Evolutionary conservation across 92 coral and sea anemone genomes (phyloP).

Genomic region (Palythoa caribaeorum): DNA sequence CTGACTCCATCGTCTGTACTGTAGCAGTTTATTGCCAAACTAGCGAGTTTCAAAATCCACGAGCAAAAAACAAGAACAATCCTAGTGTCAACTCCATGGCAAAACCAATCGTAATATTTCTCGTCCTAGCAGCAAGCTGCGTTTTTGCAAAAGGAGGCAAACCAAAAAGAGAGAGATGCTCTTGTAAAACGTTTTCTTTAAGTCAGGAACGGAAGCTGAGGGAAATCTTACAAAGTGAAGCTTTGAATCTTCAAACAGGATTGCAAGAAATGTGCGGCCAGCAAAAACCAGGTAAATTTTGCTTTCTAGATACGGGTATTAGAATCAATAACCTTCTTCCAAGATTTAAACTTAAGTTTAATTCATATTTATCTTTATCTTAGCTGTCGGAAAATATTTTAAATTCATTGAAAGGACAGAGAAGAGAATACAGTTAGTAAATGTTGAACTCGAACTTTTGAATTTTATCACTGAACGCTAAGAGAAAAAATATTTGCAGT

Average conservation of each 20-base stretch:
- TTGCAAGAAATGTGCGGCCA: slow-evolving; percentile 7
- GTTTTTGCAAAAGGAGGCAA: background rate
- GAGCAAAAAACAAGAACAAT: background rate
- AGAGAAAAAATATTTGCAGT: too few species aligned
- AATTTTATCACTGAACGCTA: too few species aligned
- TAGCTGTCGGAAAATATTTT: background rate
- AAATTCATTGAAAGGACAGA: too few species aligned
- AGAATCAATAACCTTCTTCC: too few species aligned
- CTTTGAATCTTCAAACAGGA: background rate
- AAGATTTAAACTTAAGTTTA: background rate
- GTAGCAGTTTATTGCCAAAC: background rate
- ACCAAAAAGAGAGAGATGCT: background rate
- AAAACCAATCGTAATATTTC: background rate
- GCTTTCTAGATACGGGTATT: too few species aligned
- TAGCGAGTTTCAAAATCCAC: background rate
- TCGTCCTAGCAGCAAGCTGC: background rate
- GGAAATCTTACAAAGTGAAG: background rate
- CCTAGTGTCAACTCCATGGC: background rate
- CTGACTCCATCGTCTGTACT: background rate
- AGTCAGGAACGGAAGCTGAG: background rate
- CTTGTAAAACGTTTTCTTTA: slow-evolving; percentile 1
- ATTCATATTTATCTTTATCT: background rate
- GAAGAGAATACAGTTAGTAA: too few species aligned
- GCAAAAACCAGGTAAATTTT: slow-evolving; percentile 7
- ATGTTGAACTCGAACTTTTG: too few species aligned